A percentile compares a stretch with the other conserved stretches of the same genome.
Conservation (phyloP, 2,888 invertebrate genomes). For the Caenorhabditis zanzibari region DNA sequence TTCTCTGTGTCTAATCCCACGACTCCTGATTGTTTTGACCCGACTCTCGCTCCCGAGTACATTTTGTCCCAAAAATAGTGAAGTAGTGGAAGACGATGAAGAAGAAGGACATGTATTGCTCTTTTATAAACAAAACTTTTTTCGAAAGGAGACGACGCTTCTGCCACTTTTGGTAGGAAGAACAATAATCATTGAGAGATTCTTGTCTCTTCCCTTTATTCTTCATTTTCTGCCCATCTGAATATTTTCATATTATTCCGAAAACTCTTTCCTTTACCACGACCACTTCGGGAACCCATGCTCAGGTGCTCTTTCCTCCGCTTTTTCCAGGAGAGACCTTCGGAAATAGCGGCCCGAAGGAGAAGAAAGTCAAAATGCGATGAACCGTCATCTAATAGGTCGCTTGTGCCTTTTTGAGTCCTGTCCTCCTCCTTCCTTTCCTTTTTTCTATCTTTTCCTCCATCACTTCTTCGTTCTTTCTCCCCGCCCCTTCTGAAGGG, state of each 20-base stretch:
- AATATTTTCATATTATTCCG: not conserved
- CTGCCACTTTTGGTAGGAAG: conserved; percentile 41
- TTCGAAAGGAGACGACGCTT: not conserved
- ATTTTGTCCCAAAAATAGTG: conserved; percentile 7
- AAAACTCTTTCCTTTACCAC: conserved; percentile 23
- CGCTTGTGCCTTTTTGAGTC: conserved; percentile 47
- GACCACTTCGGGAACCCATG: conserved; percentile 9
- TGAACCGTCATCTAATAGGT: conserved; percentile 64
- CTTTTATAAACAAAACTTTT: conserved; percentile 59
- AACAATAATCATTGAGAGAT: conserved; percentile 37
- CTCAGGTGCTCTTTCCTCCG: conserved; percentile 18
- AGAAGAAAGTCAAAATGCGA: conserved; percentile 54
- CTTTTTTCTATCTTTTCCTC: conserved; percentile 32
- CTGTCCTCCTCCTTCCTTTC: conserved; percentile 31
- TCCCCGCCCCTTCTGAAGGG: conserved; percentile 44
- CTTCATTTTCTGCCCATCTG: not conserved
- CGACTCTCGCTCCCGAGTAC: not conserved
- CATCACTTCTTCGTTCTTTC: conserved; percentile 36
- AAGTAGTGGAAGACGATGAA: conserved; percentile 15
- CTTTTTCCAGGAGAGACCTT: conserved; percentile 36
- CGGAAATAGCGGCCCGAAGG: conserved; percentile 20
- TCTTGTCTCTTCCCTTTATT: conserved; percentile 31
- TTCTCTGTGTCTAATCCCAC: not conserved
- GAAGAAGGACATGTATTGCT: conserved; percentile 46
- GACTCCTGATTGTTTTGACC: conserved; percentile 1